Conservation (phyloP, 2,797 vertebrate species). For the Pteropus rufus region DNA sequence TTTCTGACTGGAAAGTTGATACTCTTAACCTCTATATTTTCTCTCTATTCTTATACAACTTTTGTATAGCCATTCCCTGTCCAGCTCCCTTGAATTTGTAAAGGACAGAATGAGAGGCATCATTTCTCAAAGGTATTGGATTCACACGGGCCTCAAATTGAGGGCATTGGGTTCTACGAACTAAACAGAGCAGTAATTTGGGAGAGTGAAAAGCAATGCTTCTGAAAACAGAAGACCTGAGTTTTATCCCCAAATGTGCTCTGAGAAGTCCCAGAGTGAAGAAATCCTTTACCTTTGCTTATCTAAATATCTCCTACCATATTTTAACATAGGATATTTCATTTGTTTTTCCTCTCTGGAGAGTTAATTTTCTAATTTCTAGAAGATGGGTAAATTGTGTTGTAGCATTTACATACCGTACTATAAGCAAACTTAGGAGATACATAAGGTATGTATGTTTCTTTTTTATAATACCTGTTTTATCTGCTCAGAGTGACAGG, state of each 20-base stretch:
- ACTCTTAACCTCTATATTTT: background rate
- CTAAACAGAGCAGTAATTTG: background rate
- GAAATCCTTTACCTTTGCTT: background rate
- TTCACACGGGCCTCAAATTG: background rate
- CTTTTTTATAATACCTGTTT: background rate
- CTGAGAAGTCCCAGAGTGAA: background rate
- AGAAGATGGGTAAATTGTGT: background rate
- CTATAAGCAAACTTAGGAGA: background rate
- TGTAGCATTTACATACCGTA: background rate
- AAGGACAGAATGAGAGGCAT: background rate
- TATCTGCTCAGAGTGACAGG: background rate
- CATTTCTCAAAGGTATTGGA: background rate
- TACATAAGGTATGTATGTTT: rapidly evolving
- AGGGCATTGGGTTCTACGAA: background rate
- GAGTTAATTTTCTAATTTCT: background rate
- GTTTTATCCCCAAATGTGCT: background rate
- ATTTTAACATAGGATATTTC: background rate
- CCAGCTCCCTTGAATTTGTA: background rate
- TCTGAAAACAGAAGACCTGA: background rate
- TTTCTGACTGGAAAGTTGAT: background rate
- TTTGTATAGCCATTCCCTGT: background rate
- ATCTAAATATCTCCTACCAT: background rate
- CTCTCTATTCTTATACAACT: background rate
- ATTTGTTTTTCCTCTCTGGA: background rate
- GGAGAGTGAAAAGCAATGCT: background rate